These are phyloP conservation scores for Micromussa lordhowensis DNA, from an alignment of 92 coral and sea anemone species.

Conservation along the genomic window DNA sequence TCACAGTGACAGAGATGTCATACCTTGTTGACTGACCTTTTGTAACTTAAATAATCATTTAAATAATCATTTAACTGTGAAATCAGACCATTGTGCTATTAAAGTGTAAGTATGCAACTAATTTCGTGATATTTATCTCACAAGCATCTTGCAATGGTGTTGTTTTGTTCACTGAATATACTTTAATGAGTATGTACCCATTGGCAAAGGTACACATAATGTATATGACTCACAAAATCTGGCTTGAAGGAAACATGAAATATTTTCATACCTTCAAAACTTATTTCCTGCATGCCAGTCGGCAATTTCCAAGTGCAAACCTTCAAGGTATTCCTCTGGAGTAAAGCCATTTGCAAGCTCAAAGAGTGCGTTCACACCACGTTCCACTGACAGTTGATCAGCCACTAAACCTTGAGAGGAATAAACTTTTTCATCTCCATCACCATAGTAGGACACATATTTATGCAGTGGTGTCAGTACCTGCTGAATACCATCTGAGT, in stretches of 20 bases:
- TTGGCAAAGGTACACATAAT: constrained; percentile 35
- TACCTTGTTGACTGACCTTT: constrained; percentile 31
- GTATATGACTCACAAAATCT: constrained; percentile 41
- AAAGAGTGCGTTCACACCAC: constrained; percentile 67
- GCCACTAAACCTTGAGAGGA: constrained; percentile 66
- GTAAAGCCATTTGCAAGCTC: constrained; percentile 68
- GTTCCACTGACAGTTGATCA: constrained; percentile 75
- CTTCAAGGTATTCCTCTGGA: constrained; percentile 59
- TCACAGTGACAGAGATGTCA: constrained; percentile 32
- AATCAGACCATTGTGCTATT: constrained; percentile 32
- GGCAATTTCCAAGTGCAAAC: constrained; percentile 67
- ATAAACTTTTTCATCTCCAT: constrained; percentile 53
- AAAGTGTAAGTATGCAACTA: constrained; percentile 26
- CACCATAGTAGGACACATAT: constrained; percentile 57
- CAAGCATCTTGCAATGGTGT: constrained; percentile 27
- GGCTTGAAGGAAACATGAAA: constrained; percentile 46
- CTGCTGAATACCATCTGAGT: constrained; percentile 74
- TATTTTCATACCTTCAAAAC: constrained; percentile 53
- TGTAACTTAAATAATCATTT: constrained; percentile 20
- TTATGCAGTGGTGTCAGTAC: constrained; percentile 58
- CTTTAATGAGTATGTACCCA: constrained; percentile 33
- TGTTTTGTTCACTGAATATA: constrained; percentile 34
- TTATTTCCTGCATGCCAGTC: constrained; percentile 78
- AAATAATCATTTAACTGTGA: constrained; percentile 31
- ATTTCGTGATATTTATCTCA: constrained; percentile 31